These are phyloP conservation scores for Uria lomvia DNA, from an alignment of 2,113 vertebrate species.

Conservation along the genomic window DNA sequence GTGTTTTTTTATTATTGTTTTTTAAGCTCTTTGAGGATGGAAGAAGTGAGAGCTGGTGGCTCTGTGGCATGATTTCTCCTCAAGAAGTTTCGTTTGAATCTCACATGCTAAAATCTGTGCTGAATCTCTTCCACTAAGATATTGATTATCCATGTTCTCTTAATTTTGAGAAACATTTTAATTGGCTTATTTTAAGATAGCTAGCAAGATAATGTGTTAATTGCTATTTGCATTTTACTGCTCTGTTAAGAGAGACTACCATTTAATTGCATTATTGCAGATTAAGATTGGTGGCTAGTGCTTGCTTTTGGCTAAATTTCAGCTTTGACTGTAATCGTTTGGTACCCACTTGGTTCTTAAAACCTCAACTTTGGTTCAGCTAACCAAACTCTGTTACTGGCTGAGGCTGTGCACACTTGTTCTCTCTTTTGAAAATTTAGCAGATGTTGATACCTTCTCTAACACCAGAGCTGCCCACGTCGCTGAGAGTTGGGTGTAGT, in stretches of 20 bases:
- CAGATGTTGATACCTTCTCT: not conserved
- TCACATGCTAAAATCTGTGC: not conserved
- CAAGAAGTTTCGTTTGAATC: not conserved
- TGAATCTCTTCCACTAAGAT: not conserved
- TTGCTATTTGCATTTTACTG: not conserved
- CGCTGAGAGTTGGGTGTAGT: not conserved
- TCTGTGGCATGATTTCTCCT: not conserved
- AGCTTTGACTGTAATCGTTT: not conserved
- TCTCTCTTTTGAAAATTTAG: not conserved
- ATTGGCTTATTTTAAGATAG: not conserved
- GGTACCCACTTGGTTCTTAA: not conserved
- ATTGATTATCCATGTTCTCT: not conserved
- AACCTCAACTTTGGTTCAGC: not conserved
- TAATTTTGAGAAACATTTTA: not conserved
- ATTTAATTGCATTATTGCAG: not conserved
- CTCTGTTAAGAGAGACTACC: not conserved
- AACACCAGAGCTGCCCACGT: accelerated
- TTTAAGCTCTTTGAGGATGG: not conserved
- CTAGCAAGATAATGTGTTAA: not conserved
- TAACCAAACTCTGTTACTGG: not conserved
- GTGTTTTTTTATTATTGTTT: not conserved
- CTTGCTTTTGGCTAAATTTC: not conserved
- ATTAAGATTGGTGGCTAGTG: not conserved
- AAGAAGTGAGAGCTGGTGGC: not conserved
- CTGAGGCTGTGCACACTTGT: not conserved